Evolutionary conservation across 2,797 vertebrate genomes (phyloP), one percentile per base, ranked within the genome.

Genomic region (Sarcoramphus papa): DNA sequence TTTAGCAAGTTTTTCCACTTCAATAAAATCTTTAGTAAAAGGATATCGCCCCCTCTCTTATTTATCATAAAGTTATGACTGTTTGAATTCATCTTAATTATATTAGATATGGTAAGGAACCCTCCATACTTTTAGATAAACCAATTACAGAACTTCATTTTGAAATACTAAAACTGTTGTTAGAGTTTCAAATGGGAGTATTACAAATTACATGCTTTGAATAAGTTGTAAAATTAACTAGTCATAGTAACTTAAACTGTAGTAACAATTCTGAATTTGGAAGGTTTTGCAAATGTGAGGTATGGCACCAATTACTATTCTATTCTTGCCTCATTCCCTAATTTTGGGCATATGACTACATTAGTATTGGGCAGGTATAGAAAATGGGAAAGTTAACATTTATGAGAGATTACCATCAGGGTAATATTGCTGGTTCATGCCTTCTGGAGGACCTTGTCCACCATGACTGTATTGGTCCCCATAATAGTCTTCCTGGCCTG

Each of bases 401-500:
- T 92, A 98, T 97, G 97, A 98, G 97, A 98, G 95, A 98, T 98
- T 98, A 98, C 98, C 98, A 98, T 98, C 98, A 89, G 98, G 98
- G 98, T 98, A 98, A 98, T 98, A 98, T 93, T 98, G 98, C 98
- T 98, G 98, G 98, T 98, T 99, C 98, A 99, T 99, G 99, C 99
- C 99, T 99, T 99, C 99, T 98, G 99, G 99, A 97, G 99, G 98
- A 98, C 99, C 99, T 98, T 99, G 99, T 98, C 98, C 99, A 98
- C 99, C 99, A 98, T 99, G 99, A 98, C 99, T 99, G 99, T 99
- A 99, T 98, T 99, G 99, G 97, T 99, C 99, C 97, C 99, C 99
- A 98, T 99, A 99, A 99, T 99, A 99, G 98, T 99, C 99, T 98
- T 99, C 99, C 98, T 99, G 99, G 98, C 99, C 99, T 98, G 99